Percentiles rank a stretch among this genome's conserved stretches.
These are phyloP conservation scores for Hydropsyche tenuis DNA, from an alignment of 1,140 invertebrate genomes.

Conservation along the genomic window DNA sequence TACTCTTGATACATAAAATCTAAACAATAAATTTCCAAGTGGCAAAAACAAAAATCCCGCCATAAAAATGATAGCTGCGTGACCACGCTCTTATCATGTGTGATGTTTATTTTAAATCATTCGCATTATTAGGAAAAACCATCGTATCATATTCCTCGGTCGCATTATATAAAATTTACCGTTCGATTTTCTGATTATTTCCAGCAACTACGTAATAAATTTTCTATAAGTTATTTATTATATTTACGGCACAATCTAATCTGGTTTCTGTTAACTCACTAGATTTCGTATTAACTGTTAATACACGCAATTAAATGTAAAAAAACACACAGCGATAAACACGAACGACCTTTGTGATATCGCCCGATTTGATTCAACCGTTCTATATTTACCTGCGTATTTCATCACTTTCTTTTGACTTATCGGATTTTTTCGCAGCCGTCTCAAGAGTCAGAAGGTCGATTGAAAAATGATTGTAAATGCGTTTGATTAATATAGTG, in stretches of 20 bases:
- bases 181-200: background rate
- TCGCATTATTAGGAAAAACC: too few relatives aligned
- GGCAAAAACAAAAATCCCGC: too few relatives aligned
- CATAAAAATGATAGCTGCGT: too few relatives aligned
- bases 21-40: too few relatives aligned
- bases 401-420: conserved; percentile 24
- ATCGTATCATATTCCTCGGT: too few relatives aligned
- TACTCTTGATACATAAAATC: too few relatives aligned
- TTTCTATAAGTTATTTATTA: background rate
- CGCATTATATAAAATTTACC: too few relatives aligned
- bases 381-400: background rate
- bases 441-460: background rate
- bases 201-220: background rate
- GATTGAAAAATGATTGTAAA: conserved; percentile 16
- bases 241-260: conserved; percentile 21
- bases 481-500: background rate
- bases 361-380: background rate
- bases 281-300: conserved; percentile 9
- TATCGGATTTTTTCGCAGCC: background rate
- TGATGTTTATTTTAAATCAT: too few relatives aligned
- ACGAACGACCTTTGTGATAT: conserved; percentile 15
- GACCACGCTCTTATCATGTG: too few relatives aligned
- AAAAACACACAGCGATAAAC: background rate
- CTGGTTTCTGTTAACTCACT: conserved; percentile 2
- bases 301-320: background rate